Base-by-base conservation (phyloP, 2,113 vertebrate species). In the Melanotaenia duboulayi region DNA sequence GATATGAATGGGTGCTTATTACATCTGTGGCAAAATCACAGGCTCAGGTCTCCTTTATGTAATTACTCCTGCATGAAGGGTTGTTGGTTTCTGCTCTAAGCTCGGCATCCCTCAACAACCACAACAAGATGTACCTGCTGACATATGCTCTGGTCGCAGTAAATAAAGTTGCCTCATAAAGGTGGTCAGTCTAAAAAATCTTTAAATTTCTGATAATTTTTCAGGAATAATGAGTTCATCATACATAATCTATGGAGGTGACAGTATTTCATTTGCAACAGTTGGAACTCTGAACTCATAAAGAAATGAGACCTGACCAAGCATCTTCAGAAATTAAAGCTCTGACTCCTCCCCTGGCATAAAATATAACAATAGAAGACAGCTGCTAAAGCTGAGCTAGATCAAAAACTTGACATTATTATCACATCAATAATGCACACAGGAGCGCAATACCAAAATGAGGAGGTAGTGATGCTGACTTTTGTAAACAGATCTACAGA, bases 1-100 rank as follows among this genome's bases (percentile, higher is more conserved):
- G 64, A 90, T 74, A 87, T 89, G 81, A 90, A 90, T 81, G 79
- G 80, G 78, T 51, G 76, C 72, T 88, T 87, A 86, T 80, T 85
- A 79, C 76, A 86, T 84, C 78, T 76, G 76, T 35, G 57, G 80
- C 69, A 81, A 76, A 75, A 74, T 78, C 72, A 71, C 79, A 89
- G 67, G 60, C 65, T 32, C 63, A 25, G 9, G 44, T 52, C 59
- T 32, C 62, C 20, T 65, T 78, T 58, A 59, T 54, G 25, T 65
- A 74, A 57, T 74, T 74, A 60, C 74, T 60, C 60, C 58, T 22
- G 46, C 28, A 14, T 55, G 60, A 61, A 78, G 71, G 65, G 28
- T 35, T 25, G 42, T 65, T 58, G 46, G 61, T 25, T 35, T 64
- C 23, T 20, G 68, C 52, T 44, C 28, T 67, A 32, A n/a, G 66